phyloP scores from a whole-genome alignment of 2,113 vertebrate species.

The Apeltes quadracus region DNA sequence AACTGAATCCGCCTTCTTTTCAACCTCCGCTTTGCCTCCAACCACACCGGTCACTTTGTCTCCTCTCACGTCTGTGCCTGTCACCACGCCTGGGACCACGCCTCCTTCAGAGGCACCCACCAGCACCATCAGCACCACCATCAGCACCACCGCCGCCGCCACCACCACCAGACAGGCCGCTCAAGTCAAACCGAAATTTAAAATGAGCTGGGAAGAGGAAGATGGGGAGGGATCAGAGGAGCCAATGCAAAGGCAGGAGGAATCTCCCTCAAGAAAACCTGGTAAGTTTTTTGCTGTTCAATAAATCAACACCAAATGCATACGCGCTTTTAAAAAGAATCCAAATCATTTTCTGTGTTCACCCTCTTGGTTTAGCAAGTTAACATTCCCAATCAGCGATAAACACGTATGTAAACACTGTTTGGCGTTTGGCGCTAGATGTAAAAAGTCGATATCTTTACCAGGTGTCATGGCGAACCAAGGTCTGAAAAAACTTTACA shows the following conservation, averaged over 20 bases:
- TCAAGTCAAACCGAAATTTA: constrained; percentile 62
- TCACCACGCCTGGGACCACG: constrained; percentile 35
- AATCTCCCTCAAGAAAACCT: constrained; percentile 39
- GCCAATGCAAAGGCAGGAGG: constrained; percentile 50
- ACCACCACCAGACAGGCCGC: constrained; percentile 7
- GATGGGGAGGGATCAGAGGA: constrained; percentile 29
- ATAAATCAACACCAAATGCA: neutral
- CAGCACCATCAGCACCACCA: constrained; percentile 13
- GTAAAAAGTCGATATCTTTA: neutral
- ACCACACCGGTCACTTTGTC: constrained; percentile 16
- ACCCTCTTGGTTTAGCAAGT: neutral
- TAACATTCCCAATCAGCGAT: neutral
- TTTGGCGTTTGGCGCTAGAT: neutral
- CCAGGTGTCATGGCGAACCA: neutral
- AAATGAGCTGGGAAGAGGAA: constrained; percentile 74
- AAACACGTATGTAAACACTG: neutral
- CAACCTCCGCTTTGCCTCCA: constrained; percentile 16
- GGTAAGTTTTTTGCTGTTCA: constrained; percentile 54
- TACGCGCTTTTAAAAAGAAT: neutral
- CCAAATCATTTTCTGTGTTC: neutral
- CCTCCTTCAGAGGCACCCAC: constrained; percentile 26
- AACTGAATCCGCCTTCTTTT: neutral
- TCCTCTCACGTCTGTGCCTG: constrained; percentile 2
- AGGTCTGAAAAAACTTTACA: too few relatives aligned
- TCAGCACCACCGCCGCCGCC: neutral